Evolutionary conservation across 1,140 invertebrate genomes (phyloP).

Genomic region (Drosophila athabasca): DNA sequence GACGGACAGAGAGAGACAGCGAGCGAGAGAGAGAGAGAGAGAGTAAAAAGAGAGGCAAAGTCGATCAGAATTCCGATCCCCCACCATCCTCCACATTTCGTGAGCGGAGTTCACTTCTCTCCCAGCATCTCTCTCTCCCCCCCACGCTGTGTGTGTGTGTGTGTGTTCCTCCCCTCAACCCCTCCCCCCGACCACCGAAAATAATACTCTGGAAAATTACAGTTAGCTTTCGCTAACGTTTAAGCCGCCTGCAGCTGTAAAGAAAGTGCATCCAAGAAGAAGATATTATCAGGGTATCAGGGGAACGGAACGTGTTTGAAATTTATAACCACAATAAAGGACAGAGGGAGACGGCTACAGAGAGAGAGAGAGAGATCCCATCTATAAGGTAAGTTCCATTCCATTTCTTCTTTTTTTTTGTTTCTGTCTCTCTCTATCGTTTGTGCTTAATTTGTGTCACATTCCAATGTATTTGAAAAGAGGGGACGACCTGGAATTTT

Average conservation of each 20-base stretch:
- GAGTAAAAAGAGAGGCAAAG: constrained; percentile 16
- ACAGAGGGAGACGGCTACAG: not conserved
- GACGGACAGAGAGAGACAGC: constrained; percentile 1
- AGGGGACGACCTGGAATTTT: constrained; percentile 29
- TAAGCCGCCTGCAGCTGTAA: not conserved
- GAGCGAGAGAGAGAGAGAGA: constrained; percentile 13
- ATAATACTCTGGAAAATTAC: not conserved
- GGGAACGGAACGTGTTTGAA: constrained; percentile 42
- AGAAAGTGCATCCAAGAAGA: constrained; percentile 41
- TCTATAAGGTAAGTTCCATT: constrained; percentile 8
- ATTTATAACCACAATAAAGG: constrained; percentile 47
- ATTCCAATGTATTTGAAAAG: constrained; percentile 22
- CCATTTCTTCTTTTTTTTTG: not conserved
- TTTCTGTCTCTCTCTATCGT: constrained; percentile 1
- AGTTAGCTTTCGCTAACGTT: not conserved
- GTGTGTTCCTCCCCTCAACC: not conserved
- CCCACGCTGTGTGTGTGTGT: too few species aligned
- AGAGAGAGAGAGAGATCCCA: not conserved
- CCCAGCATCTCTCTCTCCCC: constrained; percentile 3
- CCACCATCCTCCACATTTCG: too few species aligned
- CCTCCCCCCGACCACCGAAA: not conserved
- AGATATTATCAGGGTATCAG: constrained; percentile 4
- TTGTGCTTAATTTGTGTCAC: constrained; percentile 44
- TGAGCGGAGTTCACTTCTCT: constrained; percentile 9
- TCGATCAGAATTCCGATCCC: constrained; percentile 3